Base-by-base conservation (phyloP, 2,113 vertebrate species). In the Archocentrus centrarchus region DNA sequence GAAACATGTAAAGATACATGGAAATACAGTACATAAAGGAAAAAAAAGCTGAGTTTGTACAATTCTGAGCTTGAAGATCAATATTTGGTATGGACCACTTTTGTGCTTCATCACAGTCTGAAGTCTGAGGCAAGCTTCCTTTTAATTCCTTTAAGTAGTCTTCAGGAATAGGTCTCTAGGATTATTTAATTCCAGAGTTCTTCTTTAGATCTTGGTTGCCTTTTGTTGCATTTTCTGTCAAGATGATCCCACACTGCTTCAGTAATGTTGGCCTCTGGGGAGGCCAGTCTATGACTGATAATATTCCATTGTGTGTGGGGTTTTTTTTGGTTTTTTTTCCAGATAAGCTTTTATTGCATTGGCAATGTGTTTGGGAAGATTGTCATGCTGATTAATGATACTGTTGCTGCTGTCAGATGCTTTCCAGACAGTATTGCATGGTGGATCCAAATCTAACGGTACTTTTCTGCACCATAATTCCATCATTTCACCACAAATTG, bases 41-140 rank as follows among this genome's bases (percentile, higher is more conserved):
- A 30, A 70, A 41, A 35, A 35, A 47, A 68, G 22, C 63, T 24
- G 63, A 27, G 39, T 3, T 66, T 66, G 27, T 68, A 47, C 64
- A 50, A 7, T 68, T 68, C 41, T 50, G 41, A 50, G 9, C 64
- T 68, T 47, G 39, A 47, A 68, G 18, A 22, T 70, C 41, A 50
- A 2, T 0, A 68, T 18, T 68, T 68, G 64, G 41, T 68, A 50
- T 68, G 64, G 18, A 10, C 41, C 0, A 50, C 3, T 39, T 22
- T 1, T 68, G 47, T 68, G 2, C 3, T 68, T 50, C 22, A 68
- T 27, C 47, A 27, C 22, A 15, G 11, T 41, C 41, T 50, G 22
- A 70, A 13, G 22, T 20, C 18, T 70, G 50, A 50, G 66, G 3
- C 41, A 11, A 24, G 9, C 5, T 70, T 11, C 30, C 41, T 68